phyloP scores from a whole-genome alignment of 2,888 invertebrate species.

The Fragum sueziense region DNA sequence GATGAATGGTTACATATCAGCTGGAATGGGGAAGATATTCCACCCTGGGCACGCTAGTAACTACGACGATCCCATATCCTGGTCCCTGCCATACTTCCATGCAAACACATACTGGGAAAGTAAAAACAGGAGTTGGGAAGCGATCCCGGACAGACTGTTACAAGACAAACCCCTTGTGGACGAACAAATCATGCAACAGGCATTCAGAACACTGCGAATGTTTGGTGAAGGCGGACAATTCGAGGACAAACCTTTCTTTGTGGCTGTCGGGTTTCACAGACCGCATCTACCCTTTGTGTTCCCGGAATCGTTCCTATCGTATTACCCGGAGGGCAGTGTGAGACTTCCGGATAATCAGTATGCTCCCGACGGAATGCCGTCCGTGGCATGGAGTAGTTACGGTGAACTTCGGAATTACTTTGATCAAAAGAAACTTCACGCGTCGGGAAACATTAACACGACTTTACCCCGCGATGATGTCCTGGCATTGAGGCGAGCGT shows the following conservation, averaged over 20 bases:
- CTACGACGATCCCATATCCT: conserved; percentile 67
- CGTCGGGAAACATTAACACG: conserved; percentile 63
- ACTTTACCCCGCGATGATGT: conserved; percentile 64
- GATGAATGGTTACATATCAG: conserved; percentile 53
- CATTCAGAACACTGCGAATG: conserved; percentile 85
- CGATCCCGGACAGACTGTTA: conserved; percentile 53
- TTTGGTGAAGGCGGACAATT: conserved; percentile 45
- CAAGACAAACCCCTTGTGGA: conserved; percentile 89
- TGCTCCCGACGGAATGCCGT: conserved; percentile 66
- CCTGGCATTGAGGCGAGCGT: conserved; percentile 58
- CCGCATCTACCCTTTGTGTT: conserved; percentile 95
- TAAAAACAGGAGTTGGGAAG: conserved; percentile 58
- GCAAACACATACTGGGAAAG: conserved; percentile 31
- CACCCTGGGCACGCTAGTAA: conserved; percentile 50
- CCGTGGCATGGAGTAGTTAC: conserved; percentile 66
- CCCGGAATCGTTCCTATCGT: conserved; percentile 89
- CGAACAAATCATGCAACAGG: conserved; percentile 87
- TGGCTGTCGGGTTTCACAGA: conserved; percentile 94
- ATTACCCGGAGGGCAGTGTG: conserved; percentile 69
- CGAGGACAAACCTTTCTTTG: conserved; percentile 86
- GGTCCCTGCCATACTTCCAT: conserved; percentile 62
- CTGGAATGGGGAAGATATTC: conserved; percentile 64
- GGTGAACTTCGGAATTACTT: conserved; percentile 61
- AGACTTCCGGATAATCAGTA: conserved; percentile 64
- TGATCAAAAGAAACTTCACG: conserved; percentile 60